phyloP scores from a whole-genome alignment of 2,888 invertebrate genomes.

The Troilus luridus region DNA sequence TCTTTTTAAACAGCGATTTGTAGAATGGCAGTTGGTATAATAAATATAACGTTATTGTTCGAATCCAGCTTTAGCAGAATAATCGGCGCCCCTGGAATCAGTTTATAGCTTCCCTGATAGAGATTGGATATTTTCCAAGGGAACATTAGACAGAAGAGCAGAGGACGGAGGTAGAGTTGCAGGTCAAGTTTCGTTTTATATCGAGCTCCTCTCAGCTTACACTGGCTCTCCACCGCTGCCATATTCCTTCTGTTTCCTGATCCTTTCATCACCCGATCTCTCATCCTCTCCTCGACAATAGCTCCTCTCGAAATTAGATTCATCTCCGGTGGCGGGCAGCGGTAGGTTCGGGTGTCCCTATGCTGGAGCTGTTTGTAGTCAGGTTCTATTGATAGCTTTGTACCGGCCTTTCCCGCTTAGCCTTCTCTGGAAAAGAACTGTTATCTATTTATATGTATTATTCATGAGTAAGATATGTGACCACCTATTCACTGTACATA shows the following conservation, averaged over 20 bases:
- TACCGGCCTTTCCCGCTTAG: slow-evolving; percentile 1
- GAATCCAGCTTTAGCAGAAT: background rate
- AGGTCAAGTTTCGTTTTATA: slow-evolving; percentile 48
- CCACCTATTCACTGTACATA: background rate
- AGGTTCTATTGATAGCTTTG: slow-evolving; percentile 7
- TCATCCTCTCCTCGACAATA: slow-evolving; percentile 26
- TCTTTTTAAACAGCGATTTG: no score
- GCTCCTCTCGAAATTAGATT: slow-evolving; percentile 12
- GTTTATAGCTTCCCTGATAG: background rate
- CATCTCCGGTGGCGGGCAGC: background rate
- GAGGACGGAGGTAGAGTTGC: background rate
- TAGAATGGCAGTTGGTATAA: no score
- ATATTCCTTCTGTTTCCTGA: slow-evolving; percentile 23
- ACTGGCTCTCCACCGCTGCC: slow-evolving; percentile 21
- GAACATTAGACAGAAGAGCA: slow-evolving; percentile 41
- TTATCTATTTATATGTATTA: slow-evolving; percentile 7
- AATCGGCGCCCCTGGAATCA: background rate
- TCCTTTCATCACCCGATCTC: slow-evolving; percentile 35
- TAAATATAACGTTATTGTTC: background rate
- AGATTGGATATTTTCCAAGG: slow-evolving; percentile 37
- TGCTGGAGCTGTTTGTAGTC: background rate
- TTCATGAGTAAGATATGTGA: slow-evolving; percentile 24
- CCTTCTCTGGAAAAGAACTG: background rate
- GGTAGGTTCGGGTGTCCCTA: background rate
- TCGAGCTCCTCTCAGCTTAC: slow-evolving; percentile 19